Base-by-base conservation (phyloP, 2,888 invertebrate genomes). In the Epistrophe grossulariae region DNA sequence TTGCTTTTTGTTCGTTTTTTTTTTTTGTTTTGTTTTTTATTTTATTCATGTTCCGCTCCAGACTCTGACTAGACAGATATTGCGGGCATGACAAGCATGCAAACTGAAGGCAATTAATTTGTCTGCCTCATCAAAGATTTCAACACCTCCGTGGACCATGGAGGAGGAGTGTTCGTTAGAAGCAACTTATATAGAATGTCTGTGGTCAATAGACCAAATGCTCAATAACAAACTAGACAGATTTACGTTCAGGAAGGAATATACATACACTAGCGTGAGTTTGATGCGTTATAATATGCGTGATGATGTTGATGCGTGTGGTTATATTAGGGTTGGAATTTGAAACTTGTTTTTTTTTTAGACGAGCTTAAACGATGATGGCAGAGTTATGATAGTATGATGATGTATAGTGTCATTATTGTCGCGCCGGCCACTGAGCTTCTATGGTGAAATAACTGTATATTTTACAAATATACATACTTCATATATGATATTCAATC, bases 1-100 rank as follows among this genome's bases (percentile, higher is more conserved):
- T 79, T 79, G 68, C 60, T 73, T 77, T 84, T 52, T 40, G 6
- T 35, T 35, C 5, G 1, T 52, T 15, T 19, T 71, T 0, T 15
- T 52, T 24, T 52, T 8, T 7, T 35, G 28, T 68, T 15, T 17
- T 66, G 57, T 57, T 31, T 43, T 60, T 66, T 45, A 6, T 40
- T 10, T 60, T 57, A 1, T 10, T 45, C n/a, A 35, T 48, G 50
- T 71, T 81, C 57, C 73, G 78, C 82, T 82, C 82, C 82, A 82
- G 85, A 85, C 81, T 70, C 40, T 48, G 73, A 60, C 84, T 78
- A 85, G 85, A 85, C 85, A 85, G 81, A 43, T 52, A 76, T 64
- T 50, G 11, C 31, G 59, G 43, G 40, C 45, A 76, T 77, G 72
- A 68, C 68, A 50, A 68, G 28, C 55, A 70, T 70, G 38, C 70